Conservation (phyloP, 2,888 invertebrate species). For the Anticlea derivata region DNA sequence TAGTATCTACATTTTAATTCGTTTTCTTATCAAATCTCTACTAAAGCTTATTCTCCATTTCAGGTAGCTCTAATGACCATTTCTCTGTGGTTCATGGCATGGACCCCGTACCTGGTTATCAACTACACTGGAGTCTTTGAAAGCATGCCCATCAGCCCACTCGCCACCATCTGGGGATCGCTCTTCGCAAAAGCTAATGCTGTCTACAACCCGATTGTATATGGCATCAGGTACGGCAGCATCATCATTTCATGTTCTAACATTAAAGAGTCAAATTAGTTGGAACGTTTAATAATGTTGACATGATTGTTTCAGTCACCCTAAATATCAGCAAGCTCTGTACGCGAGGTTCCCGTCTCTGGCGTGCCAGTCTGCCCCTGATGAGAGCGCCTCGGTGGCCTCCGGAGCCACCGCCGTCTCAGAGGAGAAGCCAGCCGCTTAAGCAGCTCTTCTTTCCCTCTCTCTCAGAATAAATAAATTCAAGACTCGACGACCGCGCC, state of each 20-base stretch:
- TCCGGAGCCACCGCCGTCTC: conserved; percentile 88
- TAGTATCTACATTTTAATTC: not conserved
- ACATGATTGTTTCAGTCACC: conserved; percentile 84
- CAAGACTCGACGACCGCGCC: conserved; percentile 38
- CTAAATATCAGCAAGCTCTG: conserved; percentile 90
- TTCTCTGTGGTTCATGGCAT: conserved; percentile 95
- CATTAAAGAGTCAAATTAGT: not conserved
- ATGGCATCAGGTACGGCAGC: conserved; percentile 95
- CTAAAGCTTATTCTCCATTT: conserved; percentile 4
- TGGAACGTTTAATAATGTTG: not conserved
- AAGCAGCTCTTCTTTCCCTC: conserved; percentile 38
- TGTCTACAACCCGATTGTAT: conserved; percentile 95
- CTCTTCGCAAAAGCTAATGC: conserved; percentile 96
- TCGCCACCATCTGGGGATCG: conserved; percentile 94
- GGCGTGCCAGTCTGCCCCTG: conserved; percentile 85
- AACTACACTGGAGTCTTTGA: conserved; percentile 92
- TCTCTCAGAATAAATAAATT: conserved; percentile 9
- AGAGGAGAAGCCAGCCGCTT: conserved; percentile 87
- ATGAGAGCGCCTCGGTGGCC: conserved; percentile 86
- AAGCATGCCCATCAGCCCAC: conserved; percentile 88
- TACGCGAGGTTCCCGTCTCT: conserved; percentile 91
- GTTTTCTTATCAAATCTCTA: no score
- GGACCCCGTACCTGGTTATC: conserved; percentile 95
- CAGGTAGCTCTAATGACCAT: conserved; percentile 95
- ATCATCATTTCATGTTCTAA: conserved; percentile 27